Base-by-base conservation (phyloP, 2,888 invertebrate genomes). In the Marronus borbonicus region DNA sequence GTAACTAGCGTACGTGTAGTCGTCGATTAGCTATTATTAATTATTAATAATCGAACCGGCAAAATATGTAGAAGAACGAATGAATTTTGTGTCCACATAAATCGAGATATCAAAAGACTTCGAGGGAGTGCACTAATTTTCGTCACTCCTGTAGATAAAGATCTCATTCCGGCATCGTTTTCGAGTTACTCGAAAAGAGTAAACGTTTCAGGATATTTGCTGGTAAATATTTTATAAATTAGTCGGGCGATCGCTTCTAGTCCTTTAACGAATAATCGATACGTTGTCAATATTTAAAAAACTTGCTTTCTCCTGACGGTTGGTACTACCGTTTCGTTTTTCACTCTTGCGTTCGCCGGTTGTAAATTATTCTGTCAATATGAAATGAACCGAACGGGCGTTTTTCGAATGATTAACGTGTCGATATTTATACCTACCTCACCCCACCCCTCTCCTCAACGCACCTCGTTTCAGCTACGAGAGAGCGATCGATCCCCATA, bases 301-400 rank as follows among this genome's bases (percentile, higher is more conserved):
- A 17, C 12, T n/a, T 49, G 5, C 39, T 50, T 49, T 68, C 49
- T 68, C 10, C 50, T 7, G 44, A n/a, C 20, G 65, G 31, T 7
- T 36, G 10, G 39, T 20, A 39, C 65, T 20, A 39, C 65, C 44
- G 39, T 66, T 44, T 66, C 24, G 24, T 44, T 20, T 44, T 66
- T 66, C 49, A 66, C 49, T 31, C 52, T 10, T 68, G 49, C 50
- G 20, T 14, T 55, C 58, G 1, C 14, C 12, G 14, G 39, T 72
- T 72, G 31, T 72, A 72, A 72, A 72, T 72, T 58, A 72, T 60
- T 72, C 72, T 58, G 72, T 72, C 58, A 39, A 72, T 72, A 72
- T 31, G 58, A 72, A 72, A 72, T 58, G 58, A 72, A 36, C 39
- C 58, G 70, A 36, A 36, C 55, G 58, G 72, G 39, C 58, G 70